phyloP scores from a whole-genome alignment of 2,888 invertebrate species.

The Punctoribates punctum region DNA sequence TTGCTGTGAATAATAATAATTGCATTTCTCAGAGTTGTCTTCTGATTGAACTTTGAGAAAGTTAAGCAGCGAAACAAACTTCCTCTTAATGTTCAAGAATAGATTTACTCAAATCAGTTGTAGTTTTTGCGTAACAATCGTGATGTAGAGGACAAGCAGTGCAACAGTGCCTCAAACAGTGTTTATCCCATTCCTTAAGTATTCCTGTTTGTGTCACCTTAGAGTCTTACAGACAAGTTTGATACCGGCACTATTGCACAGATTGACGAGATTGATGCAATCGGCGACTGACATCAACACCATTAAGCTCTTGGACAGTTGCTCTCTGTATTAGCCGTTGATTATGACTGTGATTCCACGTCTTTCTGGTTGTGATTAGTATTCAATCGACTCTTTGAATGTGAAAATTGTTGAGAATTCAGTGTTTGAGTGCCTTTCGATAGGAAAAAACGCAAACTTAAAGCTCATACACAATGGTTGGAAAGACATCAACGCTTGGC shows the following conservation, averaged over 20 bases:
- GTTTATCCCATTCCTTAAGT: slow-evolving; percentile 15
- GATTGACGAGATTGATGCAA: too few relatives aligned
- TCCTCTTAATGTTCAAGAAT: background rate
- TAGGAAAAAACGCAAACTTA: background rate
- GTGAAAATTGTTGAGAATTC: background rate
- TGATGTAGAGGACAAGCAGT: slow-evolving; percentile 23
- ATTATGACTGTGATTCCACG: background rate
- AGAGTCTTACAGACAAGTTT: background rate
- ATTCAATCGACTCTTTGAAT: background rate
- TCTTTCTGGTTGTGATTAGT: background rate
- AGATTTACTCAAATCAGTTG: slow-evolving; percentile 20
- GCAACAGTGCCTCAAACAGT: slow-evolving; percentile 11
- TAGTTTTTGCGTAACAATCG: slow-evolving; percentile 28
- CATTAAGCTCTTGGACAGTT: background rate
- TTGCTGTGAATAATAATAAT: background rate
- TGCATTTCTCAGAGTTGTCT: background rate
- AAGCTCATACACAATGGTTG: slow-evolving; percentile 37
- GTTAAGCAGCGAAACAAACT: slow-evolving; percentile 15
- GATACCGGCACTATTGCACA: slow-evolving; percentile 12
- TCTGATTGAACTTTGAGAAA: slow-evolving; percentile 30
- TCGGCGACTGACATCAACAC: too few relatives aligned
- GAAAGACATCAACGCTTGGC: slow-evolving; percentile 56
- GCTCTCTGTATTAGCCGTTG: background rate
- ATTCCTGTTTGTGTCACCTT: slow-evolving; percentile 28
- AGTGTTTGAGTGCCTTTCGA: background rate